A percentile compares a stretch with the other conserved stretches of the same genome.
Evolutionary conservation across 2,888 invertebrate species (phyloP).

Genomic region (Ochropleura plecta): DNA sequence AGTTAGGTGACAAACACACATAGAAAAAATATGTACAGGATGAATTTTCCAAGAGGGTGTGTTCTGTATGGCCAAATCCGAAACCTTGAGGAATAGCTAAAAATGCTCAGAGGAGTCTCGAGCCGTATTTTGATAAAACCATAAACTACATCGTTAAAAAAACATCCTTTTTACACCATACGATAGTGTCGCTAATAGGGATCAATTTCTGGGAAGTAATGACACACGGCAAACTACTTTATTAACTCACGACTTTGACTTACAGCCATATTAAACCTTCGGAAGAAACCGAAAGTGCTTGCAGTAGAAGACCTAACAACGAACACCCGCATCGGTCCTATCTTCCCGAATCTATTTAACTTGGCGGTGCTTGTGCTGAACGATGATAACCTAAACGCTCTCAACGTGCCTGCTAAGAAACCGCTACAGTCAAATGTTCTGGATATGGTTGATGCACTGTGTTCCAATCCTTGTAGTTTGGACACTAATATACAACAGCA

Average conservation of each 20-base stretch:
- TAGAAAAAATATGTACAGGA: too few species aligned
- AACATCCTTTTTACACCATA: too few species aligned
- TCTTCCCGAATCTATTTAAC: slow-evolving; percentile 91
- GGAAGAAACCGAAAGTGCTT: slow-evolving; percentile 86
- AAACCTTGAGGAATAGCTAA: too few species aligned
- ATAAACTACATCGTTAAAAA: too few species aligned
- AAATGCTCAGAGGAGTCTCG: too few species aligned
- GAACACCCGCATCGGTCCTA: slow-evolving; percentile 91
- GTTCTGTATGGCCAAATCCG: too few species aligned
- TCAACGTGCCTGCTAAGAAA: slow-evolving; percentile 87
- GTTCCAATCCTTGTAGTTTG: slow-evolving; percentile 90
- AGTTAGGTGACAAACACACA: too few species aligned
- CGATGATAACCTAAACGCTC: slow-evolving; percentile 88
- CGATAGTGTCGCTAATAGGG: too few species aligned
- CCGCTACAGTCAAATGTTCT: slow-evolving; percentile 87
- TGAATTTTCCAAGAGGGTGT: too few species aligned
- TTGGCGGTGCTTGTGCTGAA: slow-evolving; percentile 90
- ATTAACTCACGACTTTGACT: not conserved
- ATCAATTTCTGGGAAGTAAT: too few species aligned
- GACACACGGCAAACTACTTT: too few species aligned
- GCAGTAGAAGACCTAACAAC: slow-evolving; percentile 90
- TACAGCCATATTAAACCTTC: slow-evolving; percentile 88
- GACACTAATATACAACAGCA: slow-evolving; percentile 91
- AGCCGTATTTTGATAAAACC: too few species aligned
- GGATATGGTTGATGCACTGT: slow-evolving; percentile 90